phyloP scores from a whole-genome alignment of 2,888 invertebrate genomes.

The Zaprionus bogoriensis region DNA sequence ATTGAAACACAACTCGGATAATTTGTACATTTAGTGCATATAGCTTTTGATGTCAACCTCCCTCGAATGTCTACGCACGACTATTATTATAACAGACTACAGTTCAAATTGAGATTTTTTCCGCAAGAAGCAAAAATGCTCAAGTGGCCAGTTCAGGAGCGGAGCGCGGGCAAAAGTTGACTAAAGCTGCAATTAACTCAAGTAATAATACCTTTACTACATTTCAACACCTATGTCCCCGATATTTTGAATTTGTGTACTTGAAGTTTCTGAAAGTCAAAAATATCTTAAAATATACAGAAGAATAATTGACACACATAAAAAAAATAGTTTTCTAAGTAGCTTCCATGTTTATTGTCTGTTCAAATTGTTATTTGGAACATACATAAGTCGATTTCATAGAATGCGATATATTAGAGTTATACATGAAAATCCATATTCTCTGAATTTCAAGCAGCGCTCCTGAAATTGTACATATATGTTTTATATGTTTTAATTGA shows the following conservation, averaged over 20 bases:
- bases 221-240: not conserved
- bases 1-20: not conserved
- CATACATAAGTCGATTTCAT: too few relatives aligned
- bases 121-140: constrained; percentile 22
- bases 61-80: constrained; percentile 34
- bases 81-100: constrained; percentile 43
- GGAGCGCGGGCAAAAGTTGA: constrained; percentile 13
- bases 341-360: too few relatives aligned
- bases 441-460: too few relatives aligned
- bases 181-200: too few relatives aligned
- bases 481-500: constrained; percentile 70
- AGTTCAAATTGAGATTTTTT: constrained; percentile 60
- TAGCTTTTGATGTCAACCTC: constrained; percentile 7
- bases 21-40: not conserved
- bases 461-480: constrained; percentile 48
- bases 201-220: not conserved
- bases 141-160: constrained; percentile 41
- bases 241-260: too few relatives aligned
- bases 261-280: too few relatives aligned
- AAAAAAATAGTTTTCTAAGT: too few relatives aligned
- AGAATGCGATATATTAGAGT: too few relatives aligned
- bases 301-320: too few relatives aligned
- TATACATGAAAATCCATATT: too few relatives aligned
- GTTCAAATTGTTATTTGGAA: too few relatives aligned
- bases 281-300: too few relatives aligned